Base-by-base conservation (phyloP, 2,113 vertebrate species). In the Cnemophilus loriae region DNA sequence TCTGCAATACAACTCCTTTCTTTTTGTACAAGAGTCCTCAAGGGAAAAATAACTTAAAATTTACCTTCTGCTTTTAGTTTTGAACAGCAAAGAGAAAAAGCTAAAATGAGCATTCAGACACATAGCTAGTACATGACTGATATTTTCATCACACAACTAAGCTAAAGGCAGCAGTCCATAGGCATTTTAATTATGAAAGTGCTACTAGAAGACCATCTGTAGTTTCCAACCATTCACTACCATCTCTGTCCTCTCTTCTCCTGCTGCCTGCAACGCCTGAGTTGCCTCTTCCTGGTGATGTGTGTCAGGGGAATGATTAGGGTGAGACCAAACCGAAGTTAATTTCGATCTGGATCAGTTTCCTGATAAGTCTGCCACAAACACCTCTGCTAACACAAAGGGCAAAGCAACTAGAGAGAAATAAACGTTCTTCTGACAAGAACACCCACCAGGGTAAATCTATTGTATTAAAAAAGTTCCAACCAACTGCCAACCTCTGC, bases 51-150 rank as follows among this genome's bases (percentile, higher is more conserved):
- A 90, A 82, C 17, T 87, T 41, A 49, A 89, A 70, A 59, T 41
- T n/a, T 89, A 80, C 17, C 80, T 73, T 67, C 47, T 60, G 9
- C 4, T 68, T 83, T 32, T 37, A 70, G 59, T 85, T 68, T 28
- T 69, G 18, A 61, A 74, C 7, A 67, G 18, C 26, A 79, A 87
- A 71, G 39, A 68, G 16, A 21, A 67, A 68, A 78, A 56, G 35
- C 26, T 60, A 73, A 70, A 60, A 39, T 17, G 3, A 53, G 41
- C 55, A 93, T 7, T 20, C 30, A 57, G 50, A 44, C 41, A 65
- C 26, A 26, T 2, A 84, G 26, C 64, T 42, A n/a, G 60, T 33
- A 78, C 35, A 52, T 0, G 0, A 37, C 0, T 12, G 24, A 6
- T 84, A 41, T 3, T 41, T 70, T 56, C 32, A 44, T 42, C 28